Evolutionary conservation across 2,888 invertebrate genomes (phyloP).

Genomic region (Euplagia quadripunctaria): DNA sequence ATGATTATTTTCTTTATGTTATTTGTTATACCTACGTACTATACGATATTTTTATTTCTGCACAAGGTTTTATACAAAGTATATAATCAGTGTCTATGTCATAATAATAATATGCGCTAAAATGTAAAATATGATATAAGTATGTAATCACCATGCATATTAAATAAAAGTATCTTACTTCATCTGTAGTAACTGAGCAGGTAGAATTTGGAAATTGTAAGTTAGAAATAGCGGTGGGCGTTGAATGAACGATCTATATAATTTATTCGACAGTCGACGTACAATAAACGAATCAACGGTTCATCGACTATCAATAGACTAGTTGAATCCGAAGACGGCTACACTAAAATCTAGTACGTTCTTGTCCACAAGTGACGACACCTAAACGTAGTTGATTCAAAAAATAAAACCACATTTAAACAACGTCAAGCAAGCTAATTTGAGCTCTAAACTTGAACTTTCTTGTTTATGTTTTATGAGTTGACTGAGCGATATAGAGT

Average conservation of each 20-base stretch:
- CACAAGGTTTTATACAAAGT: conserved; percentile 34
- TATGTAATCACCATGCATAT: no score
- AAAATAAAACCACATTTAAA: background rate
- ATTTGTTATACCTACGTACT: background rate
- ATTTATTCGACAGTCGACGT: no score
- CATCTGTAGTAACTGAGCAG: background rate
- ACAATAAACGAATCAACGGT: no score
- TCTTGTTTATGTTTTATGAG: background rate
- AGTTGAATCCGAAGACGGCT: no score
- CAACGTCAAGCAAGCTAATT: background rate
- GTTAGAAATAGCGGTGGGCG: background rate
- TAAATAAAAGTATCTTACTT: no score
- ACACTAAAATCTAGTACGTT: no score
- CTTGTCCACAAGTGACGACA: no score
- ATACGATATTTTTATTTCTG: conserved; percentile 20
- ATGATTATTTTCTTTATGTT: conserved; percentile 6
- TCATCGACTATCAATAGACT: no score
- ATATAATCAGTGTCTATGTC: conserved; percentile 6
- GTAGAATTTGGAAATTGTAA: background rate
- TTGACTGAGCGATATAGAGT: background rate
- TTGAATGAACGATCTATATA: background rate
- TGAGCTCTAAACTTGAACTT: background rate
- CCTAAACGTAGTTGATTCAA: no score
- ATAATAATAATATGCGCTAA: conserved; percentile 22
- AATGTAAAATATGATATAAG: background rate